Evolutionary conservation across 2,113 vertebrate species (phyloP).

Genomic region (Dicerorhinus sumatrensis): DNA sequence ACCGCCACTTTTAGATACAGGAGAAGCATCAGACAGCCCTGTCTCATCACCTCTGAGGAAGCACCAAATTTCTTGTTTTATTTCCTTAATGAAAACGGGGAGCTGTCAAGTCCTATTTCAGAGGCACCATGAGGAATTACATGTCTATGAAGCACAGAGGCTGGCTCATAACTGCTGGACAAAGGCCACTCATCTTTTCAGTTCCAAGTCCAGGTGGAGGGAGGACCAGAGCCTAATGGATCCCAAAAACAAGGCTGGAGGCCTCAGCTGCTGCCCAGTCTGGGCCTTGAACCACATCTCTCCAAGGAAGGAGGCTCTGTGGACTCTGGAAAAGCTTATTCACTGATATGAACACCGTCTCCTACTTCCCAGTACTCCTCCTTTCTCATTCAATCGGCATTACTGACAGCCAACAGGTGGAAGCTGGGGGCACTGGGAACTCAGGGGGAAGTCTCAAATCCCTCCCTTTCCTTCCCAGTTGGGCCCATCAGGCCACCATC

Average conservation of each 20-base stretch:
- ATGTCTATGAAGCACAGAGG: not conserved
- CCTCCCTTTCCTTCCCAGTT: not conserved
- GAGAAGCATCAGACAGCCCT: not conserved
- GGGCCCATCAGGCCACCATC: no score
- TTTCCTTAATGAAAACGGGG: not conserved
- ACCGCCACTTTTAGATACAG: not conserved
- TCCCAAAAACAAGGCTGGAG: not conserved
- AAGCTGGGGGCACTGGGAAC: not conserved
- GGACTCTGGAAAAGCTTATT: not conserved
- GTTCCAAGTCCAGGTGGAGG: not conserved
- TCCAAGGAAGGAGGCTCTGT: not conserved
- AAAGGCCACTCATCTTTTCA: not conserved
- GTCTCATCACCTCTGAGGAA: not conserved
- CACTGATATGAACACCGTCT: not conserved
- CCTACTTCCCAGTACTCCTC: not conserved
- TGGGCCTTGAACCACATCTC: not conserved
- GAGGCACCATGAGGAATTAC: not conserved
- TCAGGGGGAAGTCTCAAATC: not conserved
- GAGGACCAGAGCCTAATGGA: not conserved
- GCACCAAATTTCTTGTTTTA: not conserved
- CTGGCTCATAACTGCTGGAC: not conserved
- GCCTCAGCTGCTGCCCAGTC: not conserved
- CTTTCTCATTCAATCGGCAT: not conserved
- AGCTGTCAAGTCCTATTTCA: not conserved
- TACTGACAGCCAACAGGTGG: not conserved